These are phyloP conservation scores for Cataglyphis altisquamis DNA, from an alignment of 2,888 invertebrate species.

Conservation along the genomic window DNA sequence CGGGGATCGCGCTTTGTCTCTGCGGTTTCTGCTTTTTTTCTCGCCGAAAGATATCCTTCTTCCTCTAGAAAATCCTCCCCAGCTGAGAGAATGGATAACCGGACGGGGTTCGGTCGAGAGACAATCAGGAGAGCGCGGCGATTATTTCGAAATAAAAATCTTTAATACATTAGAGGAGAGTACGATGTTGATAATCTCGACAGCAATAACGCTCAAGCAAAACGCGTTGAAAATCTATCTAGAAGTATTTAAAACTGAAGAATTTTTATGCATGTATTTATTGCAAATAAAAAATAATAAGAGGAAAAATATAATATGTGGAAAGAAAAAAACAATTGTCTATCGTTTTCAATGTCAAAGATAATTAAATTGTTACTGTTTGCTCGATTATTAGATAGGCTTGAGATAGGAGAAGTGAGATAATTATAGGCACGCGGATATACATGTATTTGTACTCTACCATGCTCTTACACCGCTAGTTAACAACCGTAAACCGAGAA, in stretches of 20 bases:
- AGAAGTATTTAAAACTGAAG: neutral
- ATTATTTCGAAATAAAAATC: slow-evolving; percentile 22
- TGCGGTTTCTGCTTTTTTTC: slow-evolving; percentile 77
- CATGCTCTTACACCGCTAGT: neutral
- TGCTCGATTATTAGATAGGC: slow-evolving; percentile 32
- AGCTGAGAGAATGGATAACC: slow-evolving; percentile 43
- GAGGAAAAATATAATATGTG: too few species aligned
- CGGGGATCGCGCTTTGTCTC: slow-evolving; percentile 77
- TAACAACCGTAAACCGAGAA: slow-evolving; percentile 41
- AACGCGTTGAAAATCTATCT: neutral
- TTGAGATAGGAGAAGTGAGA: slow-evolving; percentile 27
- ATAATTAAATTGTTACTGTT: slow-evolving; percentile 2
- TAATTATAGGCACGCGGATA: slow-evolving; percentile 30
- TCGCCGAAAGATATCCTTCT: slow-evolving; percentile 65
- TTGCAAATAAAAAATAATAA: neutral
- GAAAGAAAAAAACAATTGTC: neutral
- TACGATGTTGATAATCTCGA: neutral
- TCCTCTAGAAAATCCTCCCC: slow-evolving; percentile 43
- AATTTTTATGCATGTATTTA: neutral
- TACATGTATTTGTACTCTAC: neutral
- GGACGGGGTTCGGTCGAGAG: slow-evolving; percentile 4
- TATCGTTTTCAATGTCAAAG: slow-evolving; percentile 38
- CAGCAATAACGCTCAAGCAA: neutral
- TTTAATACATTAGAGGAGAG: neutral
- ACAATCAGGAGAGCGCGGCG: slow-evolving; percentile 26